Conservation (phyloP, 2,888 invertebrate genomes). For the Pristionchus arcanus region DNA sequence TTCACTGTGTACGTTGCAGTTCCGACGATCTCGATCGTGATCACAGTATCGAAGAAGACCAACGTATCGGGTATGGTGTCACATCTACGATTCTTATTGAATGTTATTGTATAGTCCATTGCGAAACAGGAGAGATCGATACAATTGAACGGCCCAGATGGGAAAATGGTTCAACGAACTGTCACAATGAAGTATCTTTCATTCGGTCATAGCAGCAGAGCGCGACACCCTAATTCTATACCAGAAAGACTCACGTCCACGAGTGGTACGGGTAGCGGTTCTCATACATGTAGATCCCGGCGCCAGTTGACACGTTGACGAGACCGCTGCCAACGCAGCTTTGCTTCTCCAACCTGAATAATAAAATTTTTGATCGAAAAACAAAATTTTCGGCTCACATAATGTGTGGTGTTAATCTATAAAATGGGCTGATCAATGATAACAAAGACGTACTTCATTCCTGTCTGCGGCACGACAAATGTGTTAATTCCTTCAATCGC, state of each 20-base stretch:
- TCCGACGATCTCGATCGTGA: background rate
- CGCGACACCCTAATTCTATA: background rate
- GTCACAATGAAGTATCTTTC: too few species aligned
- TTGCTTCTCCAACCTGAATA: background rate
- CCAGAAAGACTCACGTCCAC: background rate
- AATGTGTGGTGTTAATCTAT: too few species aligned
- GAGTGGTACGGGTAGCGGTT: background rate
- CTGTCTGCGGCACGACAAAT: background rate
- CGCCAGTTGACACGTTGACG: background rate
- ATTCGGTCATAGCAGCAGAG: background rate
- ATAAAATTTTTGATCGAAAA: background rate
- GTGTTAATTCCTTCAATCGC: background rate
- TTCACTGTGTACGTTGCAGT: background rate
- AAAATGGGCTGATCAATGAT: too few species aligned
- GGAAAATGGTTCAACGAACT: too few species aligned
- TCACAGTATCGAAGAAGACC: background rate
- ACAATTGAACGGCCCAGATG: too few species aligned
- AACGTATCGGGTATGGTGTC: background rate
- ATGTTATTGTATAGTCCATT: too few species aligned
- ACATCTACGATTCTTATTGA: background rate
- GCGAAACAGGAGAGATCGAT: too few species aligned
- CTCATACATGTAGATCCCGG: background rate
- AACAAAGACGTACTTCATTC: background rate
- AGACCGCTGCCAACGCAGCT: background rate
- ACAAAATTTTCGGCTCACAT: too few species aligned